Evolutionary conservation across 2,797 vertebrate species (phyloP), one percentile per base, ranked within the genome.

Genomic region (Cyprinella venusta): DNA sequence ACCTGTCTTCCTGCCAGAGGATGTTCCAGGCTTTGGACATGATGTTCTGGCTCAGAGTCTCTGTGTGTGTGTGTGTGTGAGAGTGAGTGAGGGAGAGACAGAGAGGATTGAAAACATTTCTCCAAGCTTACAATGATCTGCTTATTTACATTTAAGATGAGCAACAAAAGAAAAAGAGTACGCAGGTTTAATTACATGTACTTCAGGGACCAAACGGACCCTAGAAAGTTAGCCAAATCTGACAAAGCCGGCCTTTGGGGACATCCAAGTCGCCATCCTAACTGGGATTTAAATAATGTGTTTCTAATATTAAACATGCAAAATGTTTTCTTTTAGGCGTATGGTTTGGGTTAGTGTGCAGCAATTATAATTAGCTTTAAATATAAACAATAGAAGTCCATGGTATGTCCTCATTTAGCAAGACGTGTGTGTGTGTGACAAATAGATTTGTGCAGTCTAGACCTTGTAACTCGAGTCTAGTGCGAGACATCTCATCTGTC

Each of bases 391-490:
- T 59, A 67, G 76, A 67, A 33, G 19, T 56, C 50, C 54, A 69
- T 40, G 36, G n/a, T 40, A 80, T 69, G 50, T 24, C 48, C 65
- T 80, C 48, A 56, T 80, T 78, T 40, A 80, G 48, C 30, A 65
- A 77, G 40, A 30, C 10, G 10, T 59, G 72, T 76, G 54, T 30
- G 26, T 59, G 42, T 78, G 80, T 67, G 42, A 36, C 30, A 52
- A 50, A 65, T 10, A 64, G 61, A 50, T 82, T 50, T 76, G 72
- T 18, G 33, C 80, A 64, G 70, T 81, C 80, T 75, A 81, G 80
- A 81, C 80, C 59, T 64, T 87, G 89, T 84, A 90, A 90, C 82
- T 80, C 52, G 84, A 90, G 48, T 86, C 89, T 84, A 80, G 74
- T 21, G 64, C 45, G 52, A 85, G 81, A 75, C 52, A 42, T 30